Base-by-base conservation (phyloP, 30 jellyfish, hydroid and myxozoan genomes). In the Rhopilema esculentum region DNA sequence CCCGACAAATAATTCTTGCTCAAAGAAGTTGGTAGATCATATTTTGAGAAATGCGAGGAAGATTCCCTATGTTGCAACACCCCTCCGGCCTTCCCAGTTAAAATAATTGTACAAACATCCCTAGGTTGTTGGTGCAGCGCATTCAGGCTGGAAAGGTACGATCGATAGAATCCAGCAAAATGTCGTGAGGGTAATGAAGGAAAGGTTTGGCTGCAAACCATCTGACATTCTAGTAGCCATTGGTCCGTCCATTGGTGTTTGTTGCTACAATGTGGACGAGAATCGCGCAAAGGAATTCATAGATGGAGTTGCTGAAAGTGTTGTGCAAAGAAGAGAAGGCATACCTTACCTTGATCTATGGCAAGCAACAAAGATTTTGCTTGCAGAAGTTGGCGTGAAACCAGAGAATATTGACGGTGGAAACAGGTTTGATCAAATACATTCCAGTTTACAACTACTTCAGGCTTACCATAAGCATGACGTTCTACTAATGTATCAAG, bases 91-190 rank as follows among this genome's bases (percentile, higher is more conserved):
- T n/a, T n/a, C n/a, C n/a, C n/a, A n/a, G n/a, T n/a, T n/a, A n/a
- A n/a, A n/a, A n/a, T n/a, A n/a, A n/a, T n/a, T n/a, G n/a, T n/a
- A n/a, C n/a, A n/a, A n/a, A n/a, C n/a, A n/a, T n/a, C n/a, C n/a
- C n/a, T 72, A 88, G 96, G 96, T 79, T 78, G 91, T 88, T 69
- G 96, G 82, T 68, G 96, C 96, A 0, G 96, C 96, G 24, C 96
- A 88, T 79, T 78, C 96, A 0, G 96, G 96, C n/a, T 88, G 96
- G 96, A 88, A 79, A 72, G 96, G 96, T 6, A 79, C 91, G 29
- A 66, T 88, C 21, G 96, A 65, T 73, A 50, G 89, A 30, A 88
- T 88, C 19, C 89, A 77, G 64, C 88, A 79, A 27, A 79, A 88
- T 77, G 92, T 88, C 15, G 69, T 88, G 0, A 69, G 72, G 70